Conservation (phyloP, 2,888 invertebrate genomes). For the Adelognathus sp. region DNA sequence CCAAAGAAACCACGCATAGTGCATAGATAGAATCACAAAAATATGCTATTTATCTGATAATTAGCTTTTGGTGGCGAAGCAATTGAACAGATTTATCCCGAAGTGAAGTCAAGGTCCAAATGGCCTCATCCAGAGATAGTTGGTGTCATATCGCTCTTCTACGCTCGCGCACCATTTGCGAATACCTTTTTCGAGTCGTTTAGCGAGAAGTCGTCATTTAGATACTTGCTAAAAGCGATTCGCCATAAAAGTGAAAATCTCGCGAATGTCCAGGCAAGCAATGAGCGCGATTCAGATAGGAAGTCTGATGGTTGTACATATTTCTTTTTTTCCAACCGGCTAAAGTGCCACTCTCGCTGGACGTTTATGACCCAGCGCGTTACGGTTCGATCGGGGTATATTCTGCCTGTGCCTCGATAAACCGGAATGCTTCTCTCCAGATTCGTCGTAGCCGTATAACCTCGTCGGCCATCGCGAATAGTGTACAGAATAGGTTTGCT, state of each 20-base stretch:
- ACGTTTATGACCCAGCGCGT: slow-evolving; percentile 47
- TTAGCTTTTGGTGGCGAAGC: no score
- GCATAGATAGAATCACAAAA: no score
- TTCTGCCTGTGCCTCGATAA: background rate
- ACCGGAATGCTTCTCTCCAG: slow-evolving; percentile 22
- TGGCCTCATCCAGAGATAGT: slow-evolving; percentile 24
- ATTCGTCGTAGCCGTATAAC: slow-evolving; percentile 25
- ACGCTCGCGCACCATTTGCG: background rate
- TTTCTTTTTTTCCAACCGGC: slow-evolving; percentile 52
- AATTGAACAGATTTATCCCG: background rate
- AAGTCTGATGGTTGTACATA: slow-evolving; percentile 70
- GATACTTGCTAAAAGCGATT: slow-evolving; percentile 79
- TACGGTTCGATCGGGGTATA: slow-evolving; percentile 11
- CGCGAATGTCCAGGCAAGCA: slow-evolving; percentile 39
- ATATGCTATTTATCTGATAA: no score
- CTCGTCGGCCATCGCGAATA: background rate
- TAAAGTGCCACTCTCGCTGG: slow-evolving; percentile 45
- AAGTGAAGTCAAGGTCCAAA: slow-evolving; percentile 3
- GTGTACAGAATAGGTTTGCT: background rate
- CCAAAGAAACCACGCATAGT: no score
- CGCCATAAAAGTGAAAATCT: slow-evolving; percentile 76
- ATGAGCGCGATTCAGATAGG: slow-evolving; percentile 67
- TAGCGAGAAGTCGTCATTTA: slow-evolving; percentile 75
- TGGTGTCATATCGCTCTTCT: slow-evolving; percentile 12
- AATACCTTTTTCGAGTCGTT: slow-evolving; percentile 46